Conservation (phyloP, 2,797 vertebrate genomes). For the Squalus acanthias region DNA sequence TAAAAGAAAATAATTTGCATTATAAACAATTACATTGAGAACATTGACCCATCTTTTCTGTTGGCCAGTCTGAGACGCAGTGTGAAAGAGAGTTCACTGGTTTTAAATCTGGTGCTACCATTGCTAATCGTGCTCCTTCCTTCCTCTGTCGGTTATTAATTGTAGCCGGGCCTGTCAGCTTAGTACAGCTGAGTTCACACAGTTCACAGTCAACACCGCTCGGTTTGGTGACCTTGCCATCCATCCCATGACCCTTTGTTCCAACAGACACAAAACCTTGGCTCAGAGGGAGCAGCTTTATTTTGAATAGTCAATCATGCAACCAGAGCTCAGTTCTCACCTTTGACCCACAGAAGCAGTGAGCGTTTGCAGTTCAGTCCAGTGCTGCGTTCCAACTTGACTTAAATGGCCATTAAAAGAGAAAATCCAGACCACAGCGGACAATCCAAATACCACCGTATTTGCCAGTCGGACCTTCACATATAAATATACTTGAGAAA, state of each 20-base stretch:
- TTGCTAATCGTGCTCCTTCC: not conserved
- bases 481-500: not conserved
- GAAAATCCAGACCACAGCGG: not conserved
- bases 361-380: not conserved
- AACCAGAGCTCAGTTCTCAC: not conserved
- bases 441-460: not conserved
- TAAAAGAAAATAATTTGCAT: not conserved
- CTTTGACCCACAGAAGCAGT: not conserved
- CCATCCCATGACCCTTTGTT: constrained; percentile 15
- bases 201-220: not conserved
- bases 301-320: not conserved
- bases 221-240: too few species aligned
- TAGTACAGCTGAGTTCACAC: not conserved
- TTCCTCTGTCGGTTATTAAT: not conserved
- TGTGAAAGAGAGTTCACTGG: not conserved
- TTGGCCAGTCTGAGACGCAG: not conserved
- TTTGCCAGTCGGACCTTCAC: not conserved
- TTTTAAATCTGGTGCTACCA: not conserved
- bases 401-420: not conserved
- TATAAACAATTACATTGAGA: not conserved
- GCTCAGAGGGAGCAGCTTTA: not conserved
- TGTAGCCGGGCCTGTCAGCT: not conserved
- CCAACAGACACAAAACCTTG: not conserved
- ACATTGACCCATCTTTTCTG: not conserved
- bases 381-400: not conserved